Conservation (phyloP, 2,888 invertebrate species). For the Salticus scenicus region DNA sequence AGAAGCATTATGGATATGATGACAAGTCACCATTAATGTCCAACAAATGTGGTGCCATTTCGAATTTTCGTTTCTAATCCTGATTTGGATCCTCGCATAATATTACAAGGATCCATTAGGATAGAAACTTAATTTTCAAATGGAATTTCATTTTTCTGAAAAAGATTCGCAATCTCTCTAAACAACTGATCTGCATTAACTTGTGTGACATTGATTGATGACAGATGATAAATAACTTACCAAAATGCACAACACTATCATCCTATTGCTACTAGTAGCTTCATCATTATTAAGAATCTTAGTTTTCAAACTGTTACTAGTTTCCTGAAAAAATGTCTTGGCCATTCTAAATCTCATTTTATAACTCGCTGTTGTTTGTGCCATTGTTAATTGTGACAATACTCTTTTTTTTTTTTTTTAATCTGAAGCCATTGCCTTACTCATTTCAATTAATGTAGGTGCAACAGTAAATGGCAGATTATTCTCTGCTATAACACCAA, state of each 20-base stretch:
- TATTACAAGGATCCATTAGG: too few species aligned
- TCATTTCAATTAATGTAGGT: neutral
- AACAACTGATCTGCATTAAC: neutral
- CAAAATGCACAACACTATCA: neutral
- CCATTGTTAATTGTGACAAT: neutral
- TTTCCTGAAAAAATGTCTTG: too few species aligned
- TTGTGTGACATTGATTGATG: too few species aligned
- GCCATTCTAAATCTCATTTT: neutral
- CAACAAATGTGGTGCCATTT: neutral
- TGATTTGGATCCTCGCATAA: too few species aligned
- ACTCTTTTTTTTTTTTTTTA: too few species aligned
- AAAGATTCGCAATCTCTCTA: too few species aligned
- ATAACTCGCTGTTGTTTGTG: neutral
- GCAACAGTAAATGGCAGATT: neutral
- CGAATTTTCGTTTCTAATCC: neutral
- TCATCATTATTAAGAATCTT: neutral
- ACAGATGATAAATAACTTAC: neutral
- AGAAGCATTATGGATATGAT: neutral
- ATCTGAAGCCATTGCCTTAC: neutral
- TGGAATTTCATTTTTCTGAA: too few species aligned
- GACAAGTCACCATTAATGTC: constrained; percentile 5
- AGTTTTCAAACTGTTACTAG: neutral
- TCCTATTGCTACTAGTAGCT: neutral
- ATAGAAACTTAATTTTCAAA: too few species aligned
- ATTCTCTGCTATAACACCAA: too few species aligned